Evolutionary conservation across 2,797 vertebrate species (phyloP).

Genomic region (Argentina silus): DNA sequence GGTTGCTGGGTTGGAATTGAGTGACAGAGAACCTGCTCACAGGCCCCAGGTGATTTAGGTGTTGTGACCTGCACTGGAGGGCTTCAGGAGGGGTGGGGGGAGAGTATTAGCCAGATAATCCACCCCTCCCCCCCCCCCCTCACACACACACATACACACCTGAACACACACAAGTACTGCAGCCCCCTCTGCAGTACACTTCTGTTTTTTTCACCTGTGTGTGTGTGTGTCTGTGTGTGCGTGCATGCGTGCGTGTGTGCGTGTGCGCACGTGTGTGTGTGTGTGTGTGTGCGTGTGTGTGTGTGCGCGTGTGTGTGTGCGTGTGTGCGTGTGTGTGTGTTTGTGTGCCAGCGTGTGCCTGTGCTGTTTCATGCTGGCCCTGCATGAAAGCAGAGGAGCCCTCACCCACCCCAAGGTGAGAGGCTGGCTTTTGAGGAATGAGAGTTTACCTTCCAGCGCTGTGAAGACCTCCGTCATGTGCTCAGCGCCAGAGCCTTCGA

Average conservation of each 20-base stretch:
- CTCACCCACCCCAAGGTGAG: constrained; percentile 58
- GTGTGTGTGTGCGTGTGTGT: constrained; percentile 19
- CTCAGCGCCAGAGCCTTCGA: constrained; percentile 51
- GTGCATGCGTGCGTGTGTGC: neutral
- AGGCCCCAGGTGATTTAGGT: constrained; percentile 16
- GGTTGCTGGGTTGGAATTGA: constrained; percentile 68
- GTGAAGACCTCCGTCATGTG: constrained; percentile 63
- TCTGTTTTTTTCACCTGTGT: neutral
- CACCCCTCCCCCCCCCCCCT: no score
- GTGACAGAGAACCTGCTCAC: constrained; percentile 57
- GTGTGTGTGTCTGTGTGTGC: neutral
- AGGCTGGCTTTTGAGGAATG: constrained; percentile 47
- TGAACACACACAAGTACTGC: neutral
- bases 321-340: constrained; percentile 7
- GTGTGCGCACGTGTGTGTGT: constrained; percentile 20
- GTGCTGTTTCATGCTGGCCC: constrained; percentile 53
- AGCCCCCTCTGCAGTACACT: neutral
- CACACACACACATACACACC: neutral
- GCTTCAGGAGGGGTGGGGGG: neutral
- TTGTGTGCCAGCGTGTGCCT: constrained; percentile 22
- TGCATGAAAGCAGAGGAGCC: constrained; percentile 60
- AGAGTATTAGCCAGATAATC: neutral
- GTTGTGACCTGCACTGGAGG: neutral
- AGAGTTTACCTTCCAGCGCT: constrained; percentile 58
- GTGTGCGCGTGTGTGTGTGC: neutral